Conservation (phyloP, 1,140 invertebrate species). For the Magallana angulata region DNA sequence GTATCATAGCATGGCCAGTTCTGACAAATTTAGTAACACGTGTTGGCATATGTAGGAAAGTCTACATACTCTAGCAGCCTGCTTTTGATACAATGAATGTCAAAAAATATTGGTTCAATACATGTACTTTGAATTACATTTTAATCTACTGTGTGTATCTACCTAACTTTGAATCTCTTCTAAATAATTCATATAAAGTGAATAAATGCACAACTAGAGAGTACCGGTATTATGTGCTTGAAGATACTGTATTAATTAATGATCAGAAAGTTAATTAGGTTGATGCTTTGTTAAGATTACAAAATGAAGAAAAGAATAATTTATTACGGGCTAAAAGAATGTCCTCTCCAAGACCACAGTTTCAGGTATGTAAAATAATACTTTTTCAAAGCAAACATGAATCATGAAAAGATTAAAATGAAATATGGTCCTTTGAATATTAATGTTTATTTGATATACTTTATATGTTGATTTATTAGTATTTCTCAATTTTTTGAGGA, state of each 20-base stretch:
- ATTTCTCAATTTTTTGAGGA: too few relatives aligned
- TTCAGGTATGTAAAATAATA: too few relatives aligned
- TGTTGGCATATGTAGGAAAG: background rate
- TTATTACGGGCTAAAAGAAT: background rate
- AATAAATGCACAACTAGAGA: too few relatives aligned
- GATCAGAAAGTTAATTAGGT: background rate
- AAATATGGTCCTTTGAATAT: too few relatives aligned
- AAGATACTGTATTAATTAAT: background rate
- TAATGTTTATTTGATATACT: too few relatives aligned
- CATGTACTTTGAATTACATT: too few relatives aligned
- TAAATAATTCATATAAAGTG: too few relatives aligned
- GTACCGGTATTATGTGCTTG: background rate
- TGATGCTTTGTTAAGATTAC: background rate
- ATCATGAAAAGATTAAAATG: too few relatives aligned
- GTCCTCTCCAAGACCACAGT: background rate
- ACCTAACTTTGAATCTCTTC: too few relatives aligned
- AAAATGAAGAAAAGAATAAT: conserved; percentile 25
- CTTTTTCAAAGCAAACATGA: too few relatives aligned
- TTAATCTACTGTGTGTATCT: too few relatives aligned
- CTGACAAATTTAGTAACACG: background rate
- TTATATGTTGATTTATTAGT: too few relatives aligned
- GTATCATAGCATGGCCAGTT: background rate
- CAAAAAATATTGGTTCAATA: background rate
- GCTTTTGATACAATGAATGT: background rate
- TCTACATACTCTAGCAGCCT: background rate